Conservation (phyloP, 1,140 invertebrate species). For the Leptopilina clavipes region DNA sequence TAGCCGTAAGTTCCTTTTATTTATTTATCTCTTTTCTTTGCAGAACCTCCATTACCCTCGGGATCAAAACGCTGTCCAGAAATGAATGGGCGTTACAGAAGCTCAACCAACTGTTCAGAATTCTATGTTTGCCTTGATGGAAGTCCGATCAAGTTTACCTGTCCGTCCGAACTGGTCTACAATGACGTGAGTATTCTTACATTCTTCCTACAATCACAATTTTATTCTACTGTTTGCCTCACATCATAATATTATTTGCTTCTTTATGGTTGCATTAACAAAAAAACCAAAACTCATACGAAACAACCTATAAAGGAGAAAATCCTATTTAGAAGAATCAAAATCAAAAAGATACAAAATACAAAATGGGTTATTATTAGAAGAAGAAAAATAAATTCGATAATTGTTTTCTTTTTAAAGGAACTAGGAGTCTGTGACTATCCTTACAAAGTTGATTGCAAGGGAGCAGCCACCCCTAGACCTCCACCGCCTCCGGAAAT, state of each 20-base stretch:
- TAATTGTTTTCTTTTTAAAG: constrained; percentile 63
- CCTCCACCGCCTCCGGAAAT: constrained; percentile 39
- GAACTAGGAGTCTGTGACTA: constrained; percentile 77
- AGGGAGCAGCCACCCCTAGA: constrained; percentile 59
- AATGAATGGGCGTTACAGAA: constrained; percentile 77
- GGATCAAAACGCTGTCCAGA: constrained; percentile 71
- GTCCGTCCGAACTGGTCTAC: constrained; percentile 78
- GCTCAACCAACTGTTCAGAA: constrained; percentile 78
- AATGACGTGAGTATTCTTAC: constrained; percentile 76
- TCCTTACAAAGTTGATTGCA: constrained; percentile 74
- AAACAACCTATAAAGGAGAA: too few relatives aligned
- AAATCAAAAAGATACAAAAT: too few relatives aligned
- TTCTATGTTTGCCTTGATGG: constrained; percentile 79
- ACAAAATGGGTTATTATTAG: too few relatives aligned
- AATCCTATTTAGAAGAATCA: too few relatives aligned
- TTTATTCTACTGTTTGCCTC: neutral
- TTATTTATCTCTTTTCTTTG: constrained; percentile 36
- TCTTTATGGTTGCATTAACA: neutral
- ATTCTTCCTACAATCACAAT: constrained; percentile 39
- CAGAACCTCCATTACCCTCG: constrained; percentile 69
- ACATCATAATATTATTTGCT: neutral
- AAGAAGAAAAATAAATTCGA: too few relatives aligned
- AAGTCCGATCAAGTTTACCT: constrained; percentile 78
- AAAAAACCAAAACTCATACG: neutral
- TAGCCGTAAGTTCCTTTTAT: constrained; percentile 30